These are phyloP conservation scores for Daphoenositta chrysoptera DNA, from an alignment of 2,113 vertebrate species.

Conservation along the genomic window DNA sequence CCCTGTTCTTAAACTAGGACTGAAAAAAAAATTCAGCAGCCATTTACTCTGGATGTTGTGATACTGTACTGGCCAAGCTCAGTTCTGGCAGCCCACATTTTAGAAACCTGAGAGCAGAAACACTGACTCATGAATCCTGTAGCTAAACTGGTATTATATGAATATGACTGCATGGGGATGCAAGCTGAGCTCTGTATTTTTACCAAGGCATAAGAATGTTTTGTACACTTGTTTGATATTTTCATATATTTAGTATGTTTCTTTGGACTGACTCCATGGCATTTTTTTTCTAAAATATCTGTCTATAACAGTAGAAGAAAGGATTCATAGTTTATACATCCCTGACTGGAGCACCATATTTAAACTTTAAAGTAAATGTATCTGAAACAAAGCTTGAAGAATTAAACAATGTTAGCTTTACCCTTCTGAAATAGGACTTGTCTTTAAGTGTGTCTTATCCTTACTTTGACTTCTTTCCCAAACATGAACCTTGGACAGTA, in stretches of 20 bases:
- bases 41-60: conserved; percentile 10
- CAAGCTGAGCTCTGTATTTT: not conserved
- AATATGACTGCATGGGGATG: not conserved
- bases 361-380: not conserved
- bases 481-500: not conserved
- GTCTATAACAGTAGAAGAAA: not conserved
- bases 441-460: not conserved
- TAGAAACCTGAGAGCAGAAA: conserved; percentile 39
- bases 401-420: not conserved
- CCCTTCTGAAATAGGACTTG: not conserved
- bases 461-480: not conserved
- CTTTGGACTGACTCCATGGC: not conserved
- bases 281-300: not conserved
- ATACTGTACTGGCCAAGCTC: not conserved
- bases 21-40: not conserved
- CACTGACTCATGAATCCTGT: conserved; percentile 24
- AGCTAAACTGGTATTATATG: not conserved
- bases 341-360: not conserved
- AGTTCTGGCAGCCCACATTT: conserved; percentile 20
- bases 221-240: not conserved
- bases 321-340: not conserved
- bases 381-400: not conserved
- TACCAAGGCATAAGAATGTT: not conserved
- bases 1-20: not conserved
- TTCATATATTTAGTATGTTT: not conserved